phyloP scores from a whole-genome alignment of 2,113 vertebrate species.

The Hypocryptadius cinnamomeus region DNA sequence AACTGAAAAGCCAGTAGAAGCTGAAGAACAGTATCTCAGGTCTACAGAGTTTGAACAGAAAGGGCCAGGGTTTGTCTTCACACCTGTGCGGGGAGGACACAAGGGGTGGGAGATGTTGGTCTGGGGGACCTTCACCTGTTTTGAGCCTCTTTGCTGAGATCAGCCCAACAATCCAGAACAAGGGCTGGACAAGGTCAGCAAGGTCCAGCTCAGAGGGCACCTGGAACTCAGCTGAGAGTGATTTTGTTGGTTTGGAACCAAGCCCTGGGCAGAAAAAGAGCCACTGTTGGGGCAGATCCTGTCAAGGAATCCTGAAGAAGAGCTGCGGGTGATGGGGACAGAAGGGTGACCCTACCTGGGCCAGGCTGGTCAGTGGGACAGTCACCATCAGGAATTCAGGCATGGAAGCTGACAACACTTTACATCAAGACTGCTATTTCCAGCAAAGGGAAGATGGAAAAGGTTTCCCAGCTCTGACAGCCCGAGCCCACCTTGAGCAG shows the following conservation, averaged over 20 bases:
- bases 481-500: background rate
- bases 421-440: background rate
- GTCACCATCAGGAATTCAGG: fast-evolving
- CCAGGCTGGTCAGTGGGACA: background rate
- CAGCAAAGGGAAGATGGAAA: background rate
- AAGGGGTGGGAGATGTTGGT: background rate
- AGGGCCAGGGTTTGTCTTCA: background rate
- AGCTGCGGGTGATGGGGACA: background rate
- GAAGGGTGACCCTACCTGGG: background rate
- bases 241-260: background rate
- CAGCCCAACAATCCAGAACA: background rate
- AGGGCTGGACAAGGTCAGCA: background rate
- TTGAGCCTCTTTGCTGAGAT: background rate
- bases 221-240: background rate
- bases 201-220: background rate
- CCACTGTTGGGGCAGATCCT: background rate
- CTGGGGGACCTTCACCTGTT: background rate
- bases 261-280: background rate
- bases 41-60: background rate
- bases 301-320: background rate
- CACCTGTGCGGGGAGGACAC: fast-evolving
- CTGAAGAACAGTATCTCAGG: background rate
- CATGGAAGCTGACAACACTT: background rate
- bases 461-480: background rate
- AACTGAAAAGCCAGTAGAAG: background rate